A percentile compares a stretch with the other conserved stretches of the same genome.
Conservation (phyloP, 2,888 invertebrate species). For the Pachydiplax longipennis region DNA sequence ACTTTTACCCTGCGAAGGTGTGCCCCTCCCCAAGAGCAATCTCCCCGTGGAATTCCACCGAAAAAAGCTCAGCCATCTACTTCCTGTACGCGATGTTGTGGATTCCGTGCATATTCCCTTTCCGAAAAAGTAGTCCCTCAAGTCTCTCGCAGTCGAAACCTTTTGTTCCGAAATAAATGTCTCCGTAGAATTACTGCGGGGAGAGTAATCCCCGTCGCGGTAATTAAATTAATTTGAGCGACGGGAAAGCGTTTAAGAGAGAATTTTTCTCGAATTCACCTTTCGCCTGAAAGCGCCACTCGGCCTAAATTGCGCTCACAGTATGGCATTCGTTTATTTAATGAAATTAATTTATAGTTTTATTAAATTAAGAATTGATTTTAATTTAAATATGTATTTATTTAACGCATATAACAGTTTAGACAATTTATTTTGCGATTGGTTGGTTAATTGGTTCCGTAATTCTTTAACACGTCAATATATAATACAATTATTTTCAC, state of each 20-base stretch:
- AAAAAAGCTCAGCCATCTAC: neutral
- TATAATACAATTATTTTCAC: too few species aligned
- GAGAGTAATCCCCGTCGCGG: neutral
- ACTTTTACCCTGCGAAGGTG: neutral
- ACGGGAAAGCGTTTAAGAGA: neutral
- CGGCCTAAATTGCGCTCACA: too few species aligned
- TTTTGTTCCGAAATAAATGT: neutral
- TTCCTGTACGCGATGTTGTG: neutral
- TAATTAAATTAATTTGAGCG: slow-evolving; percentile 32
- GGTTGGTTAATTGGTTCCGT: too few species aligned
- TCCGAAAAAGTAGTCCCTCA: too few species aligned
- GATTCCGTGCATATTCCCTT: neutral
- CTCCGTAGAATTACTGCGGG: neutral
- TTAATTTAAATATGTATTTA: too few species aligned
- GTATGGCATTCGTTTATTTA: too few species aligned
- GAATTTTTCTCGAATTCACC: neutral
- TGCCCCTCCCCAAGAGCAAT: slow-evolving; percentile 8
- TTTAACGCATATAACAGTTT: too few species aligned
- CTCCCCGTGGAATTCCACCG: slow-evolving; percentile 12
- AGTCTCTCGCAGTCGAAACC: neutral
- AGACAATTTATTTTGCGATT: too few species aligned
- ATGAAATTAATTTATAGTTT: too few species aligned
- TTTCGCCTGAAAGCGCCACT: too few species aligned
- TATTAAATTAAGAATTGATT: too few species aligned
- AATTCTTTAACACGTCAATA: too few species aligned